These are phyloP conservation scores for Enteromius thamalakanensis DNA, from an alignment of 2,797 vertebrate species.

Conservation along the genomic window DNA sequence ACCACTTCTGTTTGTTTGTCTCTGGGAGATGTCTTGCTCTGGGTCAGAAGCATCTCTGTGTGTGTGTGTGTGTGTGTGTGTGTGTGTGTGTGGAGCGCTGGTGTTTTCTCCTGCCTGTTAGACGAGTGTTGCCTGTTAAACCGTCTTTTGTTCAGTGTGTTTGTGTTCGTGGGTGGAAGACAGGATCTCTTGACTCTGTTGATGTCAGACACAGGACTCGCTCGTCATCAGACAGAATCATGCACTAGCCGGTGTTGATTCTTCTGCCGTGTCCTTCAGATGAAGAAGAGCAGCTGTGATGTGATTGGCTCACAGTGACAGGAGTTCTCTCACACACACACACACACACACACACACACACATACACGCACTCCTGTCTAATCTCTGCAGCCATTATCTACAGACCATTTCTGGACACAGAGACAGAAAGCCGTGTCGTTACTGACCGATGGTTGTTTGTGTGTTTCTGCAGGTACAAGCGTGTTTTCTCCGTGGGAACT, in stretches of 20 bases:
- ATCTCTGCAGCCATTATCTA: not conserved
- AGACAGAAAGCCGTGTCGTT: not conserved
- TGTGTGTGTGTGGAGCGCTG: too few species aligned
- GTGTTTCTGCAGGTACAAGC: conserved; percentile 86
- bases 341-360: too few species aligned
- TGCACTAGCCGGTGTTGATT: not conserved
- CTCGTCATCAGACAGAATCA: too few species aligned
- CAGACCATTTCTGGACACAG: not conserved
- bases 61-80: too few species aligned
- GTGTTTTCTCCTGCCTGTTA: not conserved
- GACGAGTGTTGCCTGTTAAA: not conserved
- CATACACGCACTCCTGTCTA: not conserved
- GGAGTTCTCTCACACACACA: not conserved
- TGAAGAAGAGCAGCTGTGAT: not conserved
- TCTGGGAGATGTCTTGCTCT: not conserved
- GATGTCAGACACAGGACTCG: too few species aligned
- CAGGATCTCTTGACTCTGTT: not conserved
- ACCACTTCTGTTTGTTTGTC: not conserved
- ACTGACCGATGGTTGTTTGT: not conserved
- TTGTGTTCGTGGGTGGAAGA: not conserved
- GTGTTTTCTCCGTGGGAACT: conserved; percentile 96
- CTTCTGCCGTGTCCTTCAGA: not conserved
- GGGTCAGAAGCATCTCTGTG: not conserved
- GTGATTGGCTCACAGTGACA: not conserved
- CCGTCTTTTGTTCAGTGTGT: not conserved